These are phyloP conservation scores for Antedon mediterranea DNA, from an alignment of 53 echinoderm and acorn worm species.

Conservation along the genomic window DNA sequence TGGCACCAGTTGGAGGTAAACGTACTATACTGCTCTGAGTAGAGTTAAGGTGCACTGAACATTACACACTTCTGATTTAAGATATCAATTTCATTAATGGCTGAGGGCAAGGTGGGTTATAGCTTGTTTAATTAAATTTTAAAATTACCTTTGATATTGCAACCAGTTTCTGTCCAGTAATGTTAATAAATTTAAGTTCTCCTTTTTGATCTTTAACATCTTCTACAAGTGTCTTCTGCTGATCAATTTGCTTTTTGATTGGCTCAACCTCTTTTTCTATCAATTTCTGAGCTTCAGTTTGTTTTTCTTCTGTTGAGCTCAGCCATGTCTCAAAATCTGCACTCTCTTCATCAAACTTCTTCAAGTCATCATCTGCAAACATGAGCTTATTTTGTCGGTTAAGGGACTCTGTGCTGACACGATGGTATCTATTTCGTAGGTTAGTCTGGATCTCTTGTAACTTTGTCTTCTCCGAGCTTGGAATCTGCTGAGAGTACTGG, in stretches of 20 bases:
- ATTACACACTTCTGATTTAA: no score
- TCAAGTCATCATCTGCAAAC: constrained; percentile 62
- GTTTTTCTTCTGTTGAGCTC: constrained; percentile 30
- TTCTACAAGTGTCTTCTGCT: constrained; percentile 70
- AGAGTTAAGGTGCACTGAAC: no score
- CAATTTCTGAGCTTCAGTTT: constrained; percentile 37
- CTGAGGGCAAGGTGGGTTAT: no score
- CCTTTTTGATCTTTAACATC: constrained; percentile 92
- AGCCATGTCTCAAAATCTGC: constrained; percentile 59
- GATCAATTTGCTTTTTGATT: constrained; percentile 38
- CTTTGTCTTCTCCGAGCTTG: constrained; percentile 38
- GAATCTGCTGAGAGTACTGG: constrained; percentile 47
- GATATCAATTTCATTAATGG: no score
- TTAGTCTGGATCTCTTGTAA: constrained; percentile 37
- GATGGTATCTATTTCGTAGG: constrained; percentile 54
- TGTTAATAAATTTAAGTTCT: constrained; percentile 91
- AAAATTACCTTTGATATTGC: constrained; percentile 70
- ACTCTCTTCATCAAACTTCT: constrained; percentile 67
- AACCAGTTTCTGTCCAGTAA: constrained; percentile 83
- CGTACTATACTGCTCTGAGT: no score
- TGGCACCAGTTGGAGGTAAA: no score
- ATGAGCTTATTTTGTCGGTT: constrained; percentile 52
- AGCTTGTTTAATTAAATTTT: no score
- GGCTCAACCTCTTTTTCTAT: constrained; percentile 57
- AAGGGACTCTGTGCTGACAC: constrained; percentile 33